These are phyloP conservation scores for Tachina grossa DNA, from an alignment of 2,888 invertebrate species.

Conservation along the genomic window DNA sequence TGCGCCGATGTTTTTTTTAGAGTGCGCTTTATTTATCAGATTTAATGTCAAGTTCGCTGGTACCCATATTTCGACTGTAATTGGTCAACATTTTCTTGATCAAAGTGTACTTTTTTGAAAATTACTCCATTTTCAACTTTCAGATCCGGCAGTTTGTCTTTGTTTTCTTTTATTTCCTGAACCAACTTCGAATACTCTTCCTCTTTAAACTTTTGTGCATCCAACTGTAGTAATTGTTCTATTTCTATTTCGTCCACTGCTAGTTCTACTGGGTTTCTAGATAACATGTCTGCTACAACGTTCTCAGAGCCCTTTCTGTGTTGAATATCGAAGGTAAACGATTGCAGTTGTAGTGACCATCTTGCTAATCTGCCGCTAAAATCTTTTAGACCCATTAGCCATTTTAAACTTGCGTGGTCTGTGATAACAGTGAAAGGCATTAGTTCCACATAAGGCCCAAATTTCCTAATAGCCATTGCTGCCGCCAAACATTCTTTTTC, in stretches of 20 bases:
- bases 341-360: neutral
- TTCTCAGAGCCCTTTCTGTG: neutral
- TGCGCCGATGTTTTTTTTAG: too few species aligned
- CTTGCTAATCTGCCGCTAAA: neutral
- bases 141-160: neutral
- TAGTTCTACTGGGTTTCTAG: too few species aligned
- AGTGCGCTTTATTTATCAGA: neutral
- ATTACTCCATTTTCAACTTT: neutral
- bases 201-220: too few species aligned
- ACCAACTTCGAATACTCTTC: neutral
- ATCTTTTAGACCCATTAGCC: neutral
- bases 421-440: too few species aligned
- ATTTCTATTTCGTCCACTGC: too few species aligned
- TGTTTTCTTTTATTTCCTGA: neutral
- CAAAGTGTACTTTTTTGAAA: neutral
- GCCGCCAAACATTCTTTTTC: too few species aligned
- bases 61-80: neutral
- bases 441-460: too few species aligned
- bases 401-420: neutral
- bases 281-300: neutral
- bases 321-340: neutral
- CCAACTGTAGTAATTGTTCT: neutral
- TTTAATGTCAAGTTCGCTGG: neutral
- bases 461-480: too few species aligned
- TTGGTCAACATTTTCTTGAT: neutral